Base-by-base conservation (phyloP, 1,140 invertebrate genomes). In the Oryzaephilus surinamensis region DNA sequence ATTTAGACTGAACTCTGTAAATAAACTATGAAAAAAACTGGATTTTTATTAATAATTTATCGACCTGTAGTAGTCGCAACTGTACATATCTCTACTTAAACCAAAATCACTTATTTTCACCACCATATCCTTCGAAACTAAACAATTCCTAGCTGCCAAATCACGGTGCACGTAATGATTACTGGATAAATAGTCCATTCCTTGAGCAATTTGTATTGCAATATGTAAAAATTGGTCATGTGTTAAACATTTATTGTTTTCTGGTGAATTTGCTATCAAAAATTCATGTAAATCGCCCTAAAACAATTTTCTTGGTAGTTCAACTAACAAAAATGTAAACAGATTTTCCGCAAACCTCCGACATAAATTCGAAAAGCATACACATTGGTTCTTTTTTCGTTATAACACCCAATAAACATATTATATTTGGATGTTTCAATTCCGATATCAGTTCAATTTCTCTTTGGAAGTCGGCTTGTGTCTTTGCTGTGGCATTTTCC, bases 71-170 rank as follows among this genome's bases (percentile, higher is more conserved):
- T 88, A 88, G 63, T 88, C 84, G 17, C 82, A 86, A 36, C 82
- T 85, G 48, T 88, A 88, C 56, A 96, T 90, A 63, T 96, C 90
- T 46, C 92, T 70, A 2, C 91, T 94, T 0, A 97, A 67, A 37
- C 93, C 93, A 68, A 97, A 96, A 64, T 97, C 93, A 2, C 92
- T 94, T 59, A 95, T 95, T 73, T 97, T 97, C 0, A 97, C 89
- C 15, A 81, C 79, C 33, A 96, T 69, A 60, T 90, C 84, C 55
- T 93, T 91, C 3, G 90, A 92, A 1, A 99, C 91, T 19, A 98
- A 67, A 61, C 93, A 94, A 66, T 99, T 99, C 51, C 95, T 72
- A 2, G 95, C 91, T 4, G 95, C 93, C 23, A 99, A 68, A 66
- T 99, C 95, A 50, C 93, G 75, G 64, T 99, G 95, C 1, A 98